phyloP scores from a whole-genome alignment of 1,140 invertebrate species.

The Drosophila repleta region DNA sequence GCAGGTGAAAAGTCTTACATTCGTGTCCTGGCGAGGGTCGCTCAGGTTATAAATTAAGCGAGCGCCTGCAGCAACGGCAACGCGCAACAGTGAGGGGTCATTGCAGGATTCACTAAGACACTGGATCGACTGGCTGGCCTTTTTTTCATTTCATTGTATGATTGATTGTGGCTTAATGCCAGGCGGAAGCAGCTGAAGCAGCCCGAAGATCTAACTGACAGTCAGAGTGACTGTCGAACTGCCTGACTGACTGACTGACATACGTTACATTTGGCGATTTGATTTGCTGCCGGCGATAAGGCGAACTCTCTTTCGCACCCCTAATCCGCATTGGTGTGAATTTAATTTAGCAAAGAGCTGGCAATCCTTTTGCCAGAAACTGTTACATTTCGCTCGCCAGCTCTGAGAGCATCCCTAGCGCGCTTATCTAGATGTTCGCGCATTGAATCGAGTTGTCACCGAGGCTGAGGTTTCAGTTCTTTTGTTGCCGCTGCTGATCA shows the following conservation, averaged over 20 bases:
- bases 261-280: conserved; percentile 73
- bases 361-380: conserved; percentile 60
- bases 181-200: conserved; percentile 73
- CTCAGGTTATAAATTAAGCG: conserved; percentile 74
- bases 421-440: conserved; percentile 65
- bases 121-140: conserved; percentile 8
- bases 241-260: conserved; percentile 41
- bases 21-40: conserved; percentile 67
- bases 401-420: background rate
- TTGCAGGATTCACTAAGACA: conserved; percentile 50
- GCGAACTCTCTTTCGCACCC: conserved; percentile 51
- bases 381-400: conserved; percentile 41
- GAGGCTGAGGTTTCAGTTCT: conserved; percentile 9
- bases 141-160: conserved; percentile 44
- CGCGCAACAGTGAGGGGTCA: conserved; percentile 45
- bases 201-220: conserved; percentile 28
- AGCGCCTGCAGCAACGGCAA: conserved; percentile 63
- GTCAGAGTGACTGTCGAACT: conserved; percentile 38
- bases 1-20: conserved; percentile 69
- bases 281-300: conserved; percentile 68
- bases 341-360: conserved; percentile 80
- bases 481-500: conserved; percentile 51
- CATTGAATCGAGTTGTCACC: conserved; percentile 37
- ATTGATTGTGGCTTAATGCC: conserved; percentile 75
- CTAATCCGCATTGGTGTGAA: conserved; percentile 76